Base-by-base conservation (phyloP, 2,888 invertebrate genomes). In the Caradrina clavipalpis region DNA sequence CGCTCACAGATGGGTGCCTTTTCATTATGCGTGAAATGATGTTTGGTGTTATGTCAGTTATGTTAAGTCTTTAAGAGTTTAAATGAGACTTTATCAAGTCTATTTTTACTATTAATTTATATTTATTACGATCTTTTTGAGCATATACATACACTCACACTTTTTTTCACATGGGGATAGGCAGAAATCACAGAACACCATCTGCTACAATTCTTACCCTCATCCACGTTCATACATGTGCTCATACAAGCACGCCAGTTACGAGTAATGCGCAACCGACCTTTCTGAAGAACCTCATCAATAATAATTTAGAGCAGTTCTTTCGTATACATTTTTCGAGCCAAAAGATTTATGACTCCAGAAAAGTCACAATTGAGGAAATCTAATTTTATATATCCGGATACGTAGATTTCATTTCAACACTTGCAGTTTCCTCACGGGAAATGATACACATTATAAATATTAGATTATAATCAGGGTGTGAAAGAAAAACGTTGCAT, bases 391-490 rank as follows among this genome's bases (percentile, higher is more conserved):
- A 11, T n/a, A 3, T 21, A 5, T 2, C 22, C 8, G 19, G 2
- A 62, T 8, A 13, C 22, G 15, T 47, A 19, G 6, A 15, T 8
- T 15, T 15, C n/a, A 31, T 26, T 47, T 42, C 11, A 53, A 42
- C 21, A 31, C 31, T 0, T n/a, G 19, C 6, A 1, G 0, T 17
- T 57, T 75, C 17, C 6, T 50, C 42, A 39, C 5, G 7, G 51
- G 13, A 39, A 60, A 62, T 50, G 11, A 54, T 47, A 62, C 17
- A 4, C 45, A 22, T 26, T 69, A 54, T 35, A 53, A 35, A 69
- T 58, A 50, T 57, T 5, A 76, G 47, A 73, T 76, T 76, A 17
- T 47, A 55, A 74, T 62, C 77, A 63, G 21, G n/a, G 26, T 69
- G 57, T 26, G 47, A 72, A 78, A 64, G 42, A 72, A 56, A 76